Conservation (phyloP, 2,888 invertebrate species). For the Drosophila paranaensis region DNA sequence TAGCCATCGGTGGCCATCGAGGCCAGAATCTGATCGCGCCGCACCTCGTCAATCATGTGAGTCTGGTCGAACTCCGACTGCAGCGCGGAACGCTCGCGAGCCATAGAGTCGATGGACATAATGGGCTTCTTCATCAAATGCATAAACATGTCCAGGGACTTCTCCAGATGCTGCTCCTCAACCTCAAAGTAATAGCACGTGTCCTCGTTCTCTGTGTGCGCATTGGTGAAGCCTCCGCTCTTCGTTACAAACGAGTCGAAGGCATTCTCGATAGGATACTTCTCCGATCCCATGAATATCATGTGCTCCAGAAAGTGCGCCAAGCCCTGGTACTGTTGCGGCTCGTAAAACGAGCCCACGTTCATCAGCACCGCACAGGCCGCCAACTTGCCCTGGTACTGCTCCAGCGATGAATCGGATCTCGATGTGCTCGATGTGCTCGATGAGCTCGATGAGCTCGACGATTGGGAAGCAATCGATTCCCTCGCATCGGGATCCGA, state of each 20-base stretch:
- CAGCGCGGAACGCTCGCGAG: slow-evolving; percentile 93
- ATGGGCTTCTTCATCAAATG: slow-evolving; percentile 95
- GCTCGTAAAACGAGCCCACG: slow-evolving; percentile 93
- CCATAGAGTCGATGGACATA: slow-evolving; percentile 93
- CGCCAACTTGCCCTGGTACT: slow-evolving; percentile 86
- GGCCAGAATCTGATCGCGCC: slow-evolving; percentile 91
- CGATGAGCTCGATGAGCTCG: neutral
- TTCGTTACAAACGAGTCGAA: slow-evolving; percentile 92
- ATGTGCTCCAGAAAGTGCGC: slow-evolving; percentile 96
- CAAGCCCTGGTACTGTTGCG: slow-evolving; percentile 91
- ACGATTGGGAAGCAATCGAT: neutral
- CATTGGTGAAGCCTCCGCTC: slow-evolving; percentile 94
- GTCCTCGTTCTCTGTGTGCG: slow-evolving; percentile 93
- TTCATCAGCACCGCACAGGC: slow-evolving; percentile 91
- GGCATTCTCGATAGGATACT: slow-evolving; percentile 94
- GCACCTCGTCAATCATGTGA: slow-evolving; percentile 89
- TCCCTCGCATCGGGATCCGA: slow-evolving; percentile 86
- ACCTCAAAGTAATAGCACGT: slow-evolving; percentile 96
- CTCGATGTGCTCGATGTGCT: too few relatives aligned
- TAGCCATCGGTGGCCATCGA: slow-evolving; percentile 89
- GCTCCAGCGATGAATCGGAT: slow-evolving; percentile 40
- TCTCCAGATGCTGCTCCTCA: slow-evolving; percentile 90
- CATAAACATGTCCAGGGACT: slow-evolving; percentile 93
- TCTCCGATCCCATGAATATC: slow-evolving; percentile 97
- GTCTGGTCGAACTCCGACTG: slow-evolving; percentile 96